Base-by-base conservation (phyloP, 2,113 vertebrate species). In the Vidua chalybeata region DNA sequence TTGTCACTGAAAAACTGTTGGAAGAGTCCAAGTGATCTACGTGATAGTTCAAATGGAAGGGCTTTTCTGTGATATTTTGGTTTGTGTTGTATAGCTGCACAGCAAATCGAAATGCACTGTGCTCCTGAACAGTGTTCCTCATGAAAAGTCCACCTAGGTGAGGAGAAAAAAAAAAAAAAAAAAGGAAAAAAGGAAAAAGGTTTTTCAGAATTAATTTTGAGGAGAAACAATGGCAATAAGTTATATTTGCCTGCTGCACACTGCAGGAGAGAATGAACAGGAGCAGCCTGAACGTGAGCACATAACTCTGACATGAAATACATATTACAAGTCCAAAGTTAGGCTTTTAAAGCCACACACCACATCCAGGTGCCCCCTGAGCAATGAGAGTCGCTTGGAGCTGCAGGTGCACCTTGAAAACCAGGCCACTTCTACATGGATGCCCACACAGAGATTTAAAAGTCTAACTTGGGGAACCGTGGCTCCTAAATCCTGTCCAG, bases 1-100 rank as follows among this genome's bases (percentile, higher is more conserved):
- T 99, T 96, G 99, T 99, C 97, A 99, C 99, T 30, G 99, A 99
- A 97, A 99, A 99, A 98, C 99, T 99, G 99, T 99, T 99, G 95
- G 99, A 99, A 75, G 99, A 99, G 97, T 99, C 99, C 97, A 99
- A 98, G 98, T 99, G 99, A 98, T 99, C 99, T 95, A 99, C 99
- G 11, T 99, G 99, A 97, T 99, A 99, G 97, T 99, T 99, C 98
- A 99, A 98, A 98, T 99, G 99, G 98, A 99, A 99, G 96, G 99
- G 99, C 97, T 99, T 99, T 95, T 99, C 99, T 52, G 99, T 99
- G 97, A 98, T 99, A 96, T 99, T 99, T 98, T 99, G 99, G 98
- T 99, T 99, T 95, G 99, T 99, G 98, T 99, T 99, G 98, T 99
- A 99, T 98, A 99, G 99, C 98, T 99, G 99, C 95, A 99, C 99